phyloP scores from a whole-genome alignment of 2,888 invertebrate genomes.

The Lacanobia wlatinum region DNA sequence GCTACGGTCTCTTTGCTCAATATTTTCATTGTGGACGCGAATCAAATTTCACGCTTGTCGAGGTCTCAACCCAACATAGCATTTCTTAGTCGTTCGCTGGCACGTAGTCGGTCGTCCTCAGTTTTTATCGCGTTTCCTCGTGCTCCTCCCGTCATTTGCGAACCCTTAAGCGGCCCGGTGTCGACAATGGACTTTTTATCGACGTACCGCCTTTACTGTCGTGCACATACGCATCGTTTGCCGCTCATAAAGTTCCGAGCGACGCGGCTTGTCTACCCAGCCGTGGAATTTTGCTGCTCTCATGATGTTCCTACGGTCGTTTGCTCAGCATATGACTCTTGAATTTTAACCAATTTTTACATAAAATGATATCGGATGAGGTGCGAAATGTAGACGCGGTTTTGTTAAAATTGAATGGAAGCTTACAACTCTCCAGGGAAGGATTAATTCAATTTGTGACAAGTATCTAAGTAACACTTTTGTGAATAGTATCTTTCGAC shows the following conservation, averaged over 20 bases:
- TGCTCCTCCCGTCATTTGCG: conserved; percentile 83
- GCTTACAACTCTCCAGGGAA: conserved; percentile 6
- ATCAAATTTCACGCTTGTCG: conserved; percentile 83
- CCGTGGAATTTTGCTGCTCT: conserved; percentile 75
- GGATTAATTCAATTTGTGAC: conserved; percentile 34
- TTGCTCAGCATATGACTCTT: conserved; percentile 68
- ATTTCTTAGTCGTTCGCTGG: conserved; percentile 77
- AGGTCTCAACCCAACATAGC: conserved; percentile 73
- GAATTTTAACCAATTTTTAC: conserved; percentile 68
- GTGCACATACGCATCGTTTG: conserved; percentile 83
- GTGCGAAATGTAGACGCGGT: conserved; percentile 46
- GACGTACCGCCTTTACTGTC: conserved; percentile 80
- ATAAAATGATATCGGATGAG: conserved; percentile 53
- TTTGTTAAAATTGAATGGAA: conserved; percentile 36
- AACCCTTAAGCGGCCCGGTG: conserved; percentile 81
- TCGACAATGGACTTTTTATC: conserved; percentile 87
- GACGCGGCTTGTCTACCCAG: conserved; percentile 74
- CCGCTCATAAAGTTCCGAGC: conserved; percentile 81
- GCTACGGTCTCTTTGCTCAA: conserved; percentile 62
- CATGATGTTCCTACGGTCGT: conserved; percentile 71
- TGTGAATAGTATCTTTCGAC: conserved; percentile 17
- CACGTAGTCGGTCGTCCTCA: conserved; percentile 75
- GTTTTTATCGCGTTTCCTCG: conserved; percentile 85
- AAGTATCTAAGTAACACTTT: conserved; percentile 1
- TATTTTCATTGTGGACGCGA: conserved; percentile 74